Evolutionary conservation across 2,888 invertebrate species (phyloP).

Genomic region (Fragum whitleyi): DNA sequence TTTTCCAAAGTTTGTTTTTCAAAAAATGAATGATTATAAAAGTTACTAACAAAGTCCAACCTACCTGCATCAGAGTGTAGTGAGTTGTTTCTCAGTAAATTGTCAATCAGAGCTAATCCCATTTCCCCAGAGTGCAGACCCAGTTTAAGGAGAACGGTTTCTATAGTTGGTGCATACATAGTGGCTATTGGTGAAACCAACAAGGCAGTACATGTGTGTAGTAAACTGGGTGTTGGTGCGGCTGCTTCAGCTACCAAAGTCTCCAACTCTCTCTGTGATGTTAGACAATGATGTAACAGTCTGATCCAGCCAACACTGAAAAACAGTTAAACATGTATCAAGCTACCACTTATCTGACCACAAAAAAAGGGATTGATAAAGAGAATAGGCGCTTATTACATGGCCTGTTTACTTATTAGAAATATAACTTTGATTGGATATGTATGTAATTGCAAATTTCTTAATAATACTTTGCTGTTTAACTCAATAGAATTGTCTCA

Average conservation of each 20-base stretch:
- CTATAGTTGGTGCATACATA: slow-evolving; percentile 89
- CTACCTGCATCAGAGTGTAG: slow-evolving; percentile 31
- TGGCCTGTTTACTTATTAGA: too few relatives aligned
- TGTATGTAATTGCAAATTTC: too few relatives aligned
- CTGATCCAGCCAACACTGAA: slow-evolving; percentile 93
- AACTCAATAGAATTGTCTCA: too few relatives aligned
- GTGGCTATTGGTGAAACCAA: slow-evolving; percentile 90
- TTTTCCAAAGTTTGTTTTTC: too few relatives aligned
- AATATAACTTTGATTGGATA: too few relatives aligned
- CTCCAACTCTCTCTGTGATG: slow-evolving; percentile 72
- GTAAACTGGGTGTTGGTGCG: slow-evolving; percentile 89
- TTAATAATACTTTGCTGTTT: too few relatives aligned
- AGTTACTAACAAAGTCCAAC: too few relatives aligned
- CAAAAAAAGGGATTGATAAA: too few relatives aligned
- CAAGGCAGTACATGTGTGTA: slow-evolving; percentile 90
- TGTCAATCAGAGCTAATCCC: slow-evolving; percentile 82
- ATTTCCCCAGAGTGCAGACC: slow-evolving; percentile 89
- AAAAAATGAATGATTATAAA: too few relatives aligned
- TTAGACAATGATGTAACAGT: slow-evolving; percentile 92
- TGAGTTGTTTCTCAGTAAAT: slow-evolving; percentile 74
- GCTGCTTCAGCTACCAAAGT: slow-evolving; percentile 86
- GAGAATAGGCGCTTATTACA: too few relatives aligned
- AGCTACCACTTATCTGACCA: too few relatives aligned
- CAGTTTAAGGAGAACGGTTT: slow-evolving; percentile 90
- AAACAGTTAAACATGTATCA: slow-evolving; percentile 1